Evolutionary conservation across 2,888 invertebrate genomes (phyloP), one percentile per base, ranked within the genome.

Genomic region (Dryomyza anilis): DNA sequence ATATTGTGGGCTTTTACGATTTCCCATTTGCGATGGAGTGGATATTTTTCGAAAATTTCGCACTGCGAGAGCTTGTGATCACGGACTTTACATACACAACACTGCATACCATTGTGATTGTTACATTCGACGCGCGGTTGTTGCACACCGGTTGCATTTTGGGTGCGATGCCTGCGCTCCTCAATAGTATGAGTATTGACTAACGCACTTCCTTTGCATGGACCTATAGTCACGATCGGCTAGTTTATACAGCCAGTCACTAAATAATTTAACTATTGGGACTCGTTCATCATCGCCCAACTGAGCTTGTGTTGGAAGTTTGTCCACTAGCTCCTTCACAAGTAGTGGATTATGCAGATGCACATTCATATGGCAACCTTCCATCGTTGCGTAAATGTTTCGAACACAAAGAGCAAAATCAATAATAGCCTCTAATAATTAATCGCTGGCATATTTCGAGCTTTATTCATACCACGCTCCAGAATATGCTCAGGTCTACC

Each of bases 351-450:
- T n/a, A n/a, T n/a, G n/a, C n/a, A n/a, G n/a, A n/a, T n/a, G n/a
- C n/a, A n/a, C n/a, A n/a, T 36, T 57, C 39, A 63, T 36, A 30
- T 64, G 23, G 45, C 64, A 64, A 1, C 25, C 14, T 30, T 52
- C 58, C 58, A 64, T 63, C 4, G 63, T 53, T 19, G 53, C 53
- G 16, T 55, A 62, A 29, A 62, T 43, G 21, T 62, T 53, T 25
- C 45, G 39, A 7, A 62, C 62, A n/a, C 27, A 16, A 10, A 68
- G 45, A 16, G 68, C 57, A 16, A 62, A 64, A 23, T 68, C 68
- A 21, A 66, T 68, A 7, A 66, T 36, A 10, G 48, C 19, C 27
- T 68, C 66, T 33, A 68, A 36, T 16, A 66, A 39, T 52, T 62
- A 1, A 64, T 39, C 30, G 56, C 59, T 23, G 68, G 59, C 21